These are phyloP conservation scores for Onychomys torridus DNA, from an alignment of 2,797 vertebrate genomes.

Conservation along the genomic window DNA sequence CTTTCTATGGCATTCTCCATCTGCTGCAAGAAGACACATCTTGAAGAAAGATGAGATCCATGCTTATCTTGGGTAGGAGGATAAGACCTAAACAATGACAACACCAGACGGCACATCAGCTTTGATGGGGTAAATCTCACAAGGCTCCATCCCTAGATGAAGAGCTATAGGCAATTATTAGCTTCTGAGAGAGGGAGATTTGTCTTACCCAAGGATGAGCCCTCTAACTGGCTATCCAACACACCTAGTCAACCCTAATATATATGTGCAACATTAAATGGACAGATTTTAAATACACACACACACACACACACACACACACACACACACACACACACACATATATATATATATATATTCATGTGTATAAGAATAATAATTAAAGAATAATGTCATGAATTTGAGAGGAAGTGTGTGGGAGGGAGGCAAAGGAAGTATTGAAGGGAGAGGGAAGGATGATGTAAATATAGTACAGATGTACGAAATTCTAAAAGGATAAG, in stretches of 20 bases:
- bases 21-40: background rate
- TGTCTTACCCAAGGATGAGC: background rate
- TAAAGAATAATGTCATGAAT: background rate
- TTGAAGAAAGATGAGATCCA: background rate
- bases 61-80: background rate
- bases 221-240: background rate
- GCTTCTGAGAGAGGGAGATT: background rate
- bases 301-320: too few relatives aligned
- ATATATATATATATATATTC: too few relatives aligned
- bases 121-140: background rate
- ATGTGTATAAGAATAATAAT: background rate
- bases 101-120: background rate
- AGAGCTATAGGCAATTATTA: background rate
- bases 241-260: background rate
- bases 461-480: background rate
- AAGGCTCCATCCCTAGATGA: background rate
- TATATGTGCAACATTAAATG: background rate
- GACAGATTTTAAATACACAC: background rate
- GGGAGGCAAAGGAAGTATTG: background rate
- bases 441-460: background rate
- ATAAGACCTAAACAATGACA: background rate
- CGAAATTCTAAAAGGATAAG: background rate
- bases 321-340: too few relatives aligned
- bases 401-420: background rate
- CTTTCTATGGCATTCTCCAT: background rate